Conservation (phyloP, 2,888 invertebrate genomes). For the Dasysyrphus tricinctus region DNA sequence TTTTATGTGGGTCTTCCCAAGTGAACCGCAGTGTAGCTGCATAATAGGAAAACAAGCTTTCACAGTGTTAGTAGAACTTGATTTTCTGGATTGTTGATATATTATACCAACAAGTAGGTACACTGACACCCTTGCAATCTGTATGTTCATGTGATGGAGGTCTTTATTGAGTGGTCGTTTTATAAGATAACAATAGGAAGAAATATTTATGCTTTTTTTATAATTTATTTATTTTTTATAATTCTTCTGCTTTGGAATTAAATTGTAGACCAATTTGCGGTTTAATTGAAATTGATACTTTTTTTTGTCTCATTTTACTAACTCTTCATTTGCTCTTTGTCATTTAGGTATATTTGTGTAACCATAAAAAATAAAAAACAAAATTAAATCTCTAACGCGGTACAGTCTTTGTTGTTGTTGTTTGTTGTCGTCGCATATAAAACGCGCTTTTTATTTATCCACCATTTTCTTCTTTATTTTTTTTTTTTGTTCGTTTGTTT, state of each 20-base stretch:
- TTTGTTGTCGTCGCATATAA: slow-evolving; percentile 21
- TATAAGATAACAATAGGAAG: slow-evolving; percentile 41
- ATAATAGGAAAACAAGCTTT: not conserved
- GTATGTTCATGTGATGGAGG: not conserved
- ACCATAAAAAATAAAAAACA: not conserved
- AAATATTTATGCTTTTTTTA: not conserved
- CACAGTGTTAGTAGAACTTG: slow-evolving; percentile 50
- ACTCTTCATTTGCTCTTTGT: slow-evolving; percentile 11
- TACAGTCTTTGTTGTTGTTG: slow-evolving; percentile 16
- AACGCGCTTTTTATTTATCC: slow-evolving; percentile 13
- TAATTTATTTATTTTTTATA: slow-evolving; percentile 14
- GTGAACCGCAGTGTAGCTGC: not conserved
- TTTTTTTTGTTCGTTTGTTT: not conserved
- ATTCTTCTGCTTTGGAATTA: slow-evolving; percentile 19
- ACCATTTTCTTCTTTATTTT: not conserved
- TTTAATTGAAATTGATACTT: slow-evolving; percentile 59
- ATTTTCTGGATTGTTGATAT: slow-evolving; percentile 58
- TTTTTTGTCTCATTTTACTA: not conserved
- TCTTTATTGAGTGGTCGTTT: slow-evolving; percentile 34
- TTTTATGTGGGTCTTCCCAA: no score
- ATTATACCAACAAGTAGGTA: not conserved
- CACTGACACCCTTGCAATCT: not conserved
- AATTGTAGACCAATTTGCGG: slow-evolving; percentile 60
- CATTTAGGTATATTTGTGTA: not conserved
- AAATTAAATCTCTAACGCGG: not conserved